Percentiles rank a stretch among this genome's conserved stretches.
These are phyloP conservation scores for Solea solea DNA, from an alignment of 2,113 vertebrate species.

Conservation along the genomic window DNA sequence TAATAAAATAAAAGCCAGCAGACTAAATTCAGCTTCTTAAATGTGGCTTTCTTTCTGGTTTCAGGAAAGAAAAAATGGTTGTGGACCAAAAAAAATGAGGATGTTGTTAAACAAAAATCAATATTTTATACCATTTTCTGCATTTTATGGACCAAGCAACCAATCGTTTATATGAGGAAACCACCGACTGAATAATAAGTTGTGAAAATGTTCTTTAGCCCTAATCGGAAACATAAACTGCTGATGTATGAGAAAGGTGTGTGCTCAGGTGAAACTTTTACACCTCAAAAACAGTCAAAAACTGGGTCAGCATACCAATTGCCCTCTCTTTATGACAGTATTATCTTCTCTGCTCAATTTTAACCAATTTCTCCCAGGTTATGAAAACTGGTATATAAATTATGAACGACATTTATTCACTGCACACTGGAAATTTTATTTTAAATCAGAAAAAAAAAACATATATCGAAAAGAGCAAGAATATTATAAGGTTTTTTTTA, in stretches of 20 bases:
- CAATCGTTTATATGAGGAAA: no score
- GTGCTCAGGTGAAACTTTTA: conserved; percentile 2
- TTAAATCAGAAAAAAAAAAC: not conserved
- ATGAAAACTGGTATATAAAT: conserved; percentile 10
- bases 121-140: no score
- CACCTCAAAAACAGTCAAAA: conserved; percentile 6
- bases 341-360: not conserved
- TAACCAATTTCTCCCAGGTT: conserved; percentile 3
- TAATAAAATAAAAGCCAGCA: no score
- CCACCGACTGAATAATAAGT: no score
- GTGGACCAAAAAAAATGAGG: no score
- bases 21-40: no score
- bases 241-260: conserved; percentile 9
- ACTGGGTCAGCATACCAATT: conserved; percentile 14
- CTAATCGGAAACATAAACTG: not conserved
- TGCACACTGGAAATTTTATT: conserved; percentile 8
- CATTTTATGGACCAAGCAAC: no score
- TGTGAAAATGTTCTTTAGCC: no score
- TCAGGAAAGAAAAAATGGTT: no score
- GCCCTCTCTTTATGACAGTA: conserved; percentile 16
- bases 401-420: conserved; percentile 13
- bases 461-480: conserved; percentile 41
- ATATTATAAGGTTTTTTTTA: conserved; percentile 48
- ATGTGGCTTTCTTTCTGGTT: no score
- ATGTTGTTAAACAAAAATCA: no score